A percentile compares a stretch with the other conserved stretches of the same genome.
These are phyloP conservation scores for Petrophora chlorosata DNA, from an alignment of 2,888 invertebrate species.

Conservation along the genomic window DNA sequence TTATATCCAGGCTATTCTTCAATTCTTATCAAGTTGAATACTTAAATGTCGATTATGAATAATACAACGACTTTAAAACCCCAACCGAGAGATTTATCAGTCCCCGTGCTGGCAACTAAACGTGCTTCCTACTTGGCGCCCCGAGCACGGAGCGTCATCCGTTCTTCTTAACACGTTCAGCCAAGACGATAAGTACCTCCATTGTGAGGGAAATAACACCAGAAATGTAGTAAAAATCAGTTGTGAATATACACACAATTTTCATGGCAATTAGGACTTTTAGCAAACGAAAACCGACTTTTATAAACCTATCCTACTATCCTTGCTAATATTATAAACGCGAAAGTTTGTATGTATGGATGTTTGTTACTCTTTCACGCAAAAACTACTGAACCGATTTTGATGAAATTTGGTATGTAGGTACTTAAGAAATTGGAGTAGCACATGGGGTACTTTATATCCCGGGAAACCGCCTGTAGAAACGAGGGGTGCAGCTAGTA, in stretches of 20 bases:
- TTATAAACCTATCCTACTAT: no score
- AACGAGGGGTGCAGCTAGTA: no score
- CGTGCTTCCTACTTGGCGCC: background rate
- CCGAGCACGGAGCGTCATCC: slow-evolving; percentile 17
- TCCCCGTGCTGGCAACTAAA: background rate
- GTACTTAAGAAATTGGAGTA: background rate
- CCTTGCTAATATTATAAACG: background rate
- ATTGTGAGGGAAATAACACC: slow-evolving; percentile 4
- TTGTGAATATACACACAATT: no score
- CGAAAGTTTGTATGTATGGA: background rate
- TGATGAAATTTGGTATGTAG: background rate
- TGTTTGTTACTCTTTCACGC: background rate
- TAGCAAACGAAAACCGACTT: background rate
- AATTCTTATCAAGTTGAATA: no score
- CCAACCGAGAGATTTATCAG: no score
- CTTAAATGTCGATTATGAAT: no score
- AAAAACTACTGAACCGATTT: background rate
- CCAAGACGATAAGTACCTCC: slow-evolving; percentile 15
- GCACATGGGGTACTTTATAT: background rate
- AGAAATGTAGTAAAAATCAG: background rate
- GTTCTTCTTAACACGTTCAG: slow-evolving; percentile 13
- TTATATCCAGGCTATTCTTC: no score
- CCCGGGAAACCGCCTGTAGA: no score
- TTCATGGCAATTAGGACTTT: no score
- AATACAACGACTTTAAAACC: no score